Evolutionary conservation across 2,797 vertebrate species (phyloP), one percentile per base, ranked within the genome.

Genomic region (Centropyge bicolor): DNA sequence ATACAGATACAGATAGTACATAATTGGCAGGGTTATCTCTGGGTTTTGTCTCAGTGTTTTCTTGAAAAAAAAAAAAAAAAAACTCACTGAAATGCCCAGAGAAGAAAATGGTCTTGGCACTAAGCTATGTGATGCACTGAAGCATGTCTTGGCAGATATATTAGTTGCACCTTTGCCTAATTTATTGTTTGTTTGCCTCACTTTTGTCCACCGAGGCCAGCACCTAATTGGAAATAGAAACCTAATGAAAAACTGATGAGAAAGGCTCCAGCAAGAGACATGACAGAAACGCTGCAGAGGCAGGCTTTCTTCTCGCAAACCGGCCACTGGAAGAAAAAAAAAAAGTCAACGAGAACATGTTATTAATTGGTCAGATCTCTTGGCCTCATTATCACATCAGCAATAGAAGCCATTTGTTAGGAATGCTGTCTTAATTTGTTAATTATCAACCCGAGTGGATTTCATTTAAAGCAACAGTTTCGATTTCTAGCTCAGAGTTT

Each of bases 221-320:
- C 73, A 41, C 82, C 84, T 94, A 88, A 95, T 94, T 94, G 93
- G 92, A 95, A 94, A 94, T 90, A 76, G 90, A 93, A 91, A 91
- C 87, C 86, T 93, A 91, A 94, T 95, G 90, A 93, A 94, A 93
- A 91, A 90, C 85, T 93, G 90, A 94, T 91, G 88, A 91, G 90
- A 93, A 92, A 88, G 67, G 80, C 86, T 85, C n/a, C 52, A 72
- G 84, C 82, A 78, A 65, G 59, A 81, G 72, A 89, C 71, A 77
- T 71, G 72, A 83, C 55, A 67, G 84, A 84, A 70, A 81, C 79
- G 81, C 57, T 45, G 64, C 67, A 84, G 71, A 87, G 86, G 43
- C 51, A 22, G 61, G 45, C 48, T 80, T 68, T 72, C 31, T 57
- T 66, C 59, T 54, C 54, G 49, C 27, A 80, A 83, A 84, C 51